Base-by-base conservation (phyloP, 2,113 vertebrate genomes). In the Sapayoa aenigma region DNA sequence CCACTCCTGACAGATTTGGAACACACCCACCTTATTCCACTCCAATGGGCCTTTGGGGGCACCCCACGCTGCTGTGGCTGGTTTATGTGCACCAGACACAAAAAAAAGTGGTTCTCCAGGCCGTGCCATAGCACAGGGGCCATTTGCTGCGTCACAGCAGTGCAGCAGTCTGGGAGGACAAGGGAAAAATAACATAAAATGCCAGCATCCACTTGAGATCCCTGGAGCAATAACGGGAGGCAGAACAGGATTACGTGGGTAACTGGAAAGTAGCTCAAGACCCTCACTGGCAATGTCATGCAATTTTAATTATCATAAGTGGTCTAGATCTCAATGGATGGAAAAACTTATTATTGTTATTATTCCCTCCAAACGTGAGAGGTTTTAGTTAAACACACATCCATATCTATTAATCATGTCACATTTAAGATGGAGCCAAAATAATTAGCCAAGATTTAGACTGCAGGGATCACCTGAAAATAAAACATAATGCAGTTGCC, bases 331-430 rank as follows among this genome's bases (percentile, higher is more conserved):
- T 94, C 96, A 91, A 56, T 56, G 95, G 95, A 96, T 93, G 93
- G 94, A 91, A 86, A 93, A 94, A 93, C 89, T 93, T 96, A 96
- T 96, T 96, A 97, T 96, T 97, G 94, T 95, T 96, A 84, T 96
- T 77, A 95, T 96, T 96, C 85, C 93, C 93, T 90, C 87, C 87
- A 67, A 97, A 96, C 92, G 37, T 90, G 91, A 80, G 86, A n/a
- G 95, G 92, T 96, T 94, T 95, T 44, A 92, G 95, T 94, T 91
- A 95, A 95, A 96, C 94, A 95, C 92, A 92, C 76, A 84, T 90
- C 83, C 88, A 4, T 15, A 87, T 87, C 90, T 67, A 90, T 95
- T 91, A 96, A 97, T 88, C 88, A 88, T 63, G 88, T 68, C 85
- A 72, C 86, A 79, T n/a, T 67, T 63, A 56, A 42, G 60, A 72